Base-by-base conservation (phyloP, 2,888 invertebrate species). In the Ptychoptera contaminata region DNA sequence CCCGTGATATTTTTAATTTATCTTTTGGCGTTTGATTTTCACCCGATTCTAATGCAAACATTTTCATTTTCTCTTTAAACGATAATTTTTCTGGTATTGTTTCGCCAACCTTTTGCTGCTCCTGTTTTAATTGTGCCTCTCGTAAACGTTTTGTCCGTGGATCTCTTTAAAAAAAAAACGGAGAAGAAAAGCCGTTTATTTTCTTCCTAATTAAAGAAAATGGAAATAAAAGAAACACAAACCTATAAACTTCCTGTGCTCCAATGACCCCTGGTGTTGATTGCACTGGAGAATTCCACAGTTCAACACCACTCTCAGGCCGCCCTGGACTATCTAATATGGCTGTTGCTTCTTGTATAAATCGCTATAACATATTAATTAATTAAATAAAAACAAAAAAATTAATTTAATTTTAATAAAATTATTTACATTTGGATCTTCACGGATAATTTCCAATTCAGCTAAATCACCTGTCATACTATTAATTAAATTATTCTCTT, bases 51-150 rank as follows among this genome's bases (percentile, higher is more conserved):
- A 87, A 79, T 37, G 96, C 97, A 71, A 98, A 98, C 87, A 96
- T 91, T 69, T 92, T 92, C 94, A 97, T 97, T 69, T 98, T 98
- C 67, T 98, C 97, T 63, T 92, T 85, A 69, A 98, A 98, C 46
- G 90, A 90, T 49, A 97, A 73, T 57, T 93, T 90, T 62, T 96
- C 94, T 2, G 90, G 90, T 49, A 86, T 76, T 10, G 60, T 61
- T 52, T 64, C 66, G 29, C 56, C 58, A 36, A 56, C 54, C 31
- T 63, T 59, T 48, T 63, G 62, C 43, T 65, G 63, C 46, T 79
- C 76, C 45, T 82, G 76, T 52, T 78, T 74, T 49, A 76, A 75
- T 54, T 79, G 78, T 56, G 79, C 77, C 63, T 88, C 86, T 2
- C 87, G 88, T 53, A 92, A 69, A n/a, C 91, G 80, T 46, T 84